Conservation (phyloP, 2,113 vertebrate species). For the Mustela lutreola region DNA sequence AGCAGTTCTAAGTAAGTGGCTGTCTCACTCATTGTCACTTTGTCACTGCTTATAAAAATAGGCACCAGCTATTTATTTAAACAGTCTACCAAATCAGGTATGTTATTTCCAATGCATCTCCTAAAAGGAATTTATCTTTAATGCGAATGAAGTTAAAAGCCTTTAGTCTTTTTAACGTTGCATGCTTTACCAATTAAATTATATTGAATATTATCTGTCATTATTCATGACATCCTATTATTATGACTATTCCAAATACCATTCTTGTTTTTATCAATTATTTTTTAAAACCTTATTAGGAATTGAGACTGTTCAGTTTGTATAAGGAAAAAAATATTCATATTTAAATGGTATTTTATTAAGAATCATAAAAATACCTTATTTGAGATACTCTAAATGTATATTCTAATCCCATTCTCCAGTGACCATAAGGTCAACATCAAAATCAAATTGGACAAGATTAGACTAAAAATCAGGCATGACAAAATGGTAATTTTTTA, state of each 20-base stretch:
- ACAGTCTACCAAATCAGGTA: neutral
- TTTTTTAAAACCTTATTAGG: neutral
- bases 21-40: neutral
- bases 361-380: neutral
- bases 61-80: neutral
- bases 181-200: neutral
- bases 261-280: neutral
- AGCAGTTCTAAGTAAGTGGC: neutral
- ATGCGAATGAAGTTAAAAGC: neutral
- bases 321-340: neutral
- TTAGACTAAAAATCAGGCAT: neutral
- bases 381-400: neutral
- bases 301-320: neutral
- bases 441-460: neutral
- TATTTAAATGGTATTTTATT: neutral
- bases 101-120: neutral
- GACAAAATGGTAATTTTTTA: slow-evolving; percentile 5
- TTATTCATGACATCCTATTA: neutral
- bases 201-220: neutral
- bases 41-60: slow-evolving; percentile 38
- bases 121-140: slow-evolving; percentile 8
- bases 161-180: neutral
- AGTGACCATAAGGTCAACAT: neutral
- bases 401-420: neutral
- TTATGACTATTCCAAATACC: neutral